Evolutionary conservation across 2,113 vertebrate species (phyloP), one percentile per base, ranked within the genome.

Genomic region (Macroglossus sobrinus): DNA sequence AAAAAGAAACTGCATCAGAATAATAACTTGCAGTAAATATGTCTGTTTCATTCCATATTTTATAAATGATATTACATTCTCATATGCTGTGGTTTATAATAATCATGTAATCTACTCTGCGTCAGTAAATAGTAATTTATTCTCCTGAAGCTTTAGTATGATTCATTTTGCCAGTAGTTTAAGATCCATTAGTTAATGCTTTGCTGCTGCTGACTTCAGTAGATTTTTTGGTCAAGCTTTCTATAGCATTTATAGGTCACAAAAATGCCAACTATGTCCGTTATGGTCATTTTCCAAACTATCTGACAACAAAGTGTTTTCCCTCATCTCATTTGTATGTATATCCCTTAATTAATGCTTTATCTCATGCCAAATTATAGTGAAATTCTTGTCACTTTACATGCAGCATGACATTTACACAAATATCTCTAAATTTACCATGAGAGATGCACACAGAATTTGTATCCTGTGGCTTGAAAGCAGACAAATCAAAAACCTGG

Each of bases 291-390:
- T 94, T 89, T 16, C 84, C 74, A 92, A 94, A 88, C 78, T 43
- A 92, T 11, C 90, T 96, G 50, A 95, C 87, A 90, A 71, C 74
- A 82, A 92, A 97, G 91, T 97, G 43, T 97, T 98, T 97, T 93
- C 76, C 92, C 92, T 96, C 55, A 95, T 91, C 90, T 96, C 95
- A 96, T 97, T 96, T 97, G 79, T 93, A 97, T 97, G 94, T 94
- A 87, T 68, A 55, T 78, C 90, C 55, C 59, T 96, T 97, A 96
- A 97, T 95, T 97, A 96, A 95, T 81, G 91, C 35, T 92, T 96
- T 53, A 88, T 63, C 71, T 85, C 43, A 59, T 66, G 35, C 84
- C 84, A 96, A 96, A 96, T 92, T 89, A 81, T 26, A 78, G 64
- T 85, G 55, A 90, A 94, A 74, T 87, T 81, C 87, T 90, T 96